Evolutionary conservation across 2,797 vertebrate species (phyloP).

Genomic region (Rhodeus uyekii): DNA sequence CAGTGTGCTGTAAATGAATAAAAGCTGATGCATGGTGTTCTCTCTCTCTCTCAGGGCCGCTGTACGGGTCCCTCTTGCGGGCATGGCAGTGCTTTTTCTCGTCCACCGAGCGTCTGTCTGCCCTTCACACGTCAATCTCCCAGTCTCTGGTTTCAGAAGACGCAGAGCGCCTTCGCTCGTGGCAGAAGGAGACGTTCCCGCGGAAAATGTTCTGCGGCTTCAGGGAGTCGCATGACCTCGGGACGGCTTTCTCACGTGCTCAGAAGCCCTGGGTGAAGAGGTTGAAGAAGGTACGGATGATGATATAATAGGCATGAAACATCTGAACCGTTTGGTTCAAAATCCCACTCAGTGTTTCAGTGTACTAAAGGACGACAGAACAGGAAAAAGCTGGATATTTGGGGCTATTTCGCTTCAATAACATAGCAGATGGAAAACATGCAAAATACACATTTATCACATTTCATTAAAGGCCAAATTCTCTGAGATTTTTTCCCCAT

Average conservation of each 20-base stretch:
- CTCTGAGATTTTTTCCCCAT: background rate
- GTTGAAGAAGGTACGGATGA: slow-evolving; percentile 66
- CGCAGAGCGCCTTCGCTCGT: slow-evolving; percentile 65
- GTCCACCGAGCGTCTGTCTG: slow-evolving; percentile 71
- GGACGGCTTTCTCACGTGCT: slow-evolving; percentile 70
- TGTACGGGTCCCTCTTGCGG: slow-evolving; percentile 74
- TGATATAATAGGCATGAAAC: background rate
- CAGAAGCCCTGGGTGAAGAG: slow-evolving; percentile 81
- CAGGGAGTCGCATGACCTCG: slow-evolving; percentile 72
- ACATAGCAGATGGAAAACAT: background rate
- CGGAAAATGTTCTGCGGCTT: slow-evolving; percentile 78
- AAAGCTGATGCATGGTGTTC: background rate
- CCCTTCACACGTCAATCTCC: slow-evolving; percentile 75
- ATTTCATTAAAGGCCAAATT: background rate
- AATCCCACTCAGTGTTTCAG: background rate
- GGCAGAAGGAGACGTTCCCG: slow-evolving; percentile 81
- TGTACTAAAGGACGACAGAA: background rate
- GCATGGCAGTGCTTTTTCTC: slow-evolving; percentile 77
- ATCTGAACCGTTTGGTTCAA: background rate
- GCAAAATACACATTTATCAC: background rate
- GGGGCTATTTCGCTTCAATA: background rate
- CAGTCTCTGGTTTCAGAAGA: slow-evolving; percentile 72
- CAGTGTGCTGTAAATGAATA: background rate
- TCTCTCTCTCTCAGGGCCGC: slow-evolving; percentile 67
- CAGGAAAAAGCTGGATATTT: background rate